Evolutionary conservation across 2,797 vertebrate genomes (phyloP).

Genomic region (Stomatorhinus walkeri): DNA sequence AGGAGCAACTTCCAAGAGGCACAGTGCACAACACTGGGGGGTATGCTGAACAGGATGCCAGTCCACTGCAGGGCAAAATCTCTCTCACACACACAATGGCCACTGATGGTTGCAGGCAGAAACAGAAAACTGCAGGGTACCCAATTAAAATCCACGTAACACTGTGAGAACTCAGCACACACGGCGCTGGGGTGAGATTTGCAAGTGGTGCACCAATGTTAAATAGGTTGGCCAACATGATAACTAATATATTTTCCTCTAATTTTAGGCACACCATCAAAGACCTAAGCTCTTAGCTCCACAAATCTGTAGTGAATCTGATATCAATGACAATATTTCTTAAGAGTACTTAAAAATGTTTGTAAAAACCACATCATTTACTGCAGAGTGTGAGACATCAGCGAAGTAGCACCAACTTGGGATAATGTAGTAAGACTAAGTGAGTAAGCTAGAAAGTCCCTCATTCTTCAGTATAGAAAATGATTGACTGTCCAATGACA

Average conservation of each 20-base stretch:
- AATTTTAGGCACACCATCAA: not conserved
- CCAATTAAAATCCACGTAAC: not conserved
- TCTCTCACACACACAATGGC: not conserved
- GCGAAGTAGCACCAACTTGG: not conserved
- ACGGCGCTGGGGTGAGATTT: not conserved
- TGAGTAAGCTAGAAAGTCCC: not conserved
- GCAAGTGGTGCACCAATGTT: not conserved
- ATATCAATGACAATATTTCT: not conserved
- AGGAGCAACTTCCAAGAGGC: not conserved
- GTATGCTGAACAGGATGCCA: not conserved
- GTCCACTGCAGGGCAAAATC: not conserved
- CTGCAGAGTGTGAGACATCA: not conserved
- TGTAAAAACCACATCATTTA: not conserved
- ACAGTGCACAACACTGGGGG: not conserved
- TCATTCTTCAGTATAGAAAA: not conserved
- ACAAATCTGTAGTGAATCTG: not conserved
- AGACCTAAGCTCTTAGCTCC: not conserved
- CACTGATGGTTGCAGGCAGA: not conserved
- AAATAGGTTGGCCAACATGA: not conserved
- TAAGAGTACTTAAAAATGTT: not conserved
- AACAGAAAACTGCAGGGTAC: not conserved
- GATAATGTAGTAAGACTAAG: not conserved
- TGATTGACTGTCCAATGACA: not conserved
- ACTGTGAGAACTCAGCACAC: not conserved
- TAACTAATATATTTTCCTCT: not conserved